phyloP scores from a whole-genome alignment of 2,888 invertebrate genomes.

The Selenia dentaria region DNA sequence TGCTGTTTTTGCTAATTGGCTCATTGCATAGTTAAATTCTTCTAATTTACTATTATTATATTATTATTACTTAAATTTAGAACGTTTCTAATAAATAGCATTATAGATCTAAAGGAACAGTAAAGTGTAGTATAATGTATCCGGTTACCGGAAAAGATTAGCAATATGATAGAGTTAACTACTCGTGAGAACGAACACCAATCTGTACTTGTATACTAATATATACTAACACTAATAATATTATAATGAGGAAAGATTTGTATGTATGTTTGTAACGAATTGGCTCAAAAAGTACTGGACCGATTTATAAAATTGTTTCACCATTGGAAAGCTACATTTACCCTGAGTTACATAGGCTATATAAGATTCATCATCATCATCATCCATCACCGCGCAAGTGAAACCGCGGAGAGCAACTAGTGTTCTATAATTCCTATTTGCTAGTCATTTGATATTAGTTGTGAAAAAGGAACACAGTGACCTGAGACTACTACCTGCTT shows the following conservation, averaged over 20 bases:
- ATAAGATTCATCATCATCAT: too few relatives aligned
- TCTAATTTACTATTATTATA: neutral
- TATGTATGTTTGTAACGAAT: too few relatives aligned
- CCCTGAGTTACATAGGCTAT: too few relatives aligned
- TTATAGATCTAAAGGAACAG: slow-evolving; percentile 4
- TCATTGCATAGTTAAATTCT: slow-evolving; percentile 3
- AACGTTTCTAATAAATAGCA: slow-evolving; percentile 5
- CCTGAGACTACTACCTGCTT: too few relatives aligned
- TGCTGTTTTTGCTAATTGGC: slow-evolving; percentile 12
- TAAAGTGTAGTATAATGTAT: slow-evolving; percentile 8
- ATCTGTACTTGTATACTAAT: too few relatives aligned
- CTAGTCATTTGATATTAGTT: slow-evolving; percentile 21
- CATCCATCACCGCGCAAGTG: slow-evolving; percentile 4
- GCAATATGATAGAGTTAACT: slow-evolving; percentile 14
- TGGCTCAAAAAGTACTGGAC: too few relatives aligned
- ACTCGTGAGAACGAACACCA: too few relatives aligned
- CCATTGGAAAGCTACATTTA: too few relatives aligned
- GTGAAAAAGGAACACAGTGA: slow-evolving; percentile 21
- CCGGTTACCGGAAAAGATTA: slow-evolving; percentile 19
- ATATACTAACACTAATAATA: too few relatives aligned
- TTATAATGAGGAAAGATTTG: too few relatives aligned
- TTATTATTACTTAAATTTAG: neutral
- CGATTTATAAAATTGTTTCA: too few relatives aligned
- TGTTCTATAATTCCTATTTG: slow-evolving; percentile 13
- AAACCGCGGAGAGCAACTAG: slow-evolving; percentile 13